Conservation (phyloP, 2,113 vertebrate species). For the Nyctibius bracteatus region DNA sequence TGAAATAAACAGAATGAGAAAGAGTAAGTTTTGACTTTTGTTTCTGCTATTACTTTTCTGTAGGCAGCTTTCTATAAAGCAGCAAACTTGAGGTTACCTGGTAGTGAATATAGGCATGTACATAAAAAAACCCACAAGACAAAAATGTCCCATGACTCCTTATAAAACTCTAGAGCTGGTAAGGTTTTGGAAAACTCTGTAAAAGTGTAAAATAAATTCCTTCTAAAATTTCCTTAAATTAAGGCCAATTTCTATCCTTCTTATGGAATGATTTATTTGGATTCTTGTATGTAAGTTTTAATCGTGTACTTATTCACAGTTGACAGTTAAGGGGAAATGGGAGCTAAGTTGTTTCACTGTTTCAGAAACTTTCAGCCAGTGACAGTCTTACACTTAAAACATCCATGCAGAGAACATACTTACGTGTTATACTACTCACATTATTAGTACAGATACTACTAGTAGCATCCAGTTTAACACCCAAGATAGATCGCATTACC, state of each 20-base stretch:
- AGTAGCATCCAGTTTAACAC: background rate
- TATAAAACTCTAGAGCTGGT: background rate
- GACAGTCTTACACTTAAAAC: background rate
- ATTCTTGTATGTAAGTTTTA: background rate
- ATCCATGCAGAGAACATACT: background rate
- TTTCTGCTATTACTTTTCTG: background rate
- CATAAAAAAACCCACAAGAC: background rate
- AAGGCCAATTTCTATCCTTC: background rate
- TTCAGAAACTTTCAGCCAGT: background rate
- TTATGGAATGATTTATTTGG: background rate
- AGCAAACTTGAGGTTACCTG: background rate
- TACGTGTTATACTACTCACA: background rate
- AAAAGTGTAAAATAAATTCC: background rate
- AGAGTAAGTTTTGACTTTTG: background rate
- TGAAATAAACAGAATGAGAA: background rate
- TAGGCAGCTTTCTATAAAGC: background rate
- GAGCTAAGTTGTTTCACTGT: background rate
- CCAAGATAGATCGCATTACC: background rate
- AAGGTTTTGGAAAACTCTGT: background rate
- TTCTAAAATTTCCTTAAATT: background rate
- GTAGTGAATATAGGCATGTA: background rate
- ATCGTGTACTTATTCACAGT: background rate
- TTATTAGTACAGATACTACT: background rate
- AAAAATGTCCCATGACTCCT: background rate
- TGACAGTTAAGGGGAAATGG: background rate